phyloP scores from a whole-genome alignment of 1,140 invertebrate species.

The Macrobrachium rosenbergii region DNA sequence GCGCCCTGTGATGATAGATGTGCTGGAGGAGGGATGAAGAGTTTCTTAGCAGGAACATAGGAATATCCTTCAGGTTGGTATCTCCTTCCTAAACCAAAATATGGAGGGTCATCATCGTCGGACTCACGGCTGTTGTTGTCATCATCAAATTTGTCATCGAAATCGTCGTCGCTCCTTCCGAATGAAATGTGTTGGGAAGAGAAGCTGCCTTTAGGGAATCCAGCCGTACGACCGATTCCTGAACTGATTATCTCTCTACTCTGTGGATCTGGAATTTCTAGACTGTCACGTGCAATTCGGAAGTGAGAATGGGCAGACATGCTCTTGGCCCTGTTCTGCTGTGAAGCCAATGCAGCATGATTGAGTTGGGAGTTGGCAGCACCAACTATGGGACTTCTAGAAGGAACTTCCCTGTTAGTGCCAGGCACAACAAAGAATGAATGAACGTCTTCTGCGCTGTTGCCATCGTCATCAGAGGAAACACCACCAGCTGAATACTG shows the following conservation, averaged over 20 bases:
- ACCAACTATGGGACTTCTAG: neutral
- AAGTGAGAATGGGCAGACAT: neutral
- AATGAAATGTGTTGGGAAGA: conserved; percentile 28
- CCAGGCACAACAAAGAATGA: neutral
- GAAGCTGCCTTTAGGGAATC: neutral
- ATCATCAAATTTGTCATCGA: conserved; percentile 22
- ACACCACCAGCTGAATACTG: conserved; percentile 17
- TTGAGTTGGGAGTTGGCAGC: neutral
- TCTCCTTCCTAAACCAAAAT: conserved; percentile 48
- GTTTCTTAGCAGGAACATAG: neutral
- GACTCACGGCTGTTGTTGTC: conserved; percentile 35
- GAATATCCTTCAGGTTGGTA: conserved; percentile 54
- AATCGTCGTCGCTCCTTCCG: conserved; percentile 19
- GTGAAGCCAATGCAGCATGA: neutral
- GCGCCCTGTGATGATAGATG: neutral
- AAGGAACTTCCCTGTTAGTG: neutral
- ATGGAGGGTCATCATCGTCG: conserved; percentile 8
- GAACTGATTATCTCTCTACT: neutral
- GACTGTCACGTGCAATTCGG: neutral
- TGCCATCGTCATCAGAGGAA: neutral
- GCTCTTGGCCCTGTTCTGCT: neutral
- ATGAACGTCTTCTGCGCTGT: neutral
- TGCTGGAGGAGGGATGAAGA: conserved; percentile 48
- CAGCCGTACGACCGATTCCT: neutral
- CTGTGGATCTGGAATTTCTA: neutral